Evolutionary conservation across 2,888 invertebrate species (phyloP), one percentile per base, ranked within the genome.

Genomic region (Caenorhabditis uteleia): DNA sequence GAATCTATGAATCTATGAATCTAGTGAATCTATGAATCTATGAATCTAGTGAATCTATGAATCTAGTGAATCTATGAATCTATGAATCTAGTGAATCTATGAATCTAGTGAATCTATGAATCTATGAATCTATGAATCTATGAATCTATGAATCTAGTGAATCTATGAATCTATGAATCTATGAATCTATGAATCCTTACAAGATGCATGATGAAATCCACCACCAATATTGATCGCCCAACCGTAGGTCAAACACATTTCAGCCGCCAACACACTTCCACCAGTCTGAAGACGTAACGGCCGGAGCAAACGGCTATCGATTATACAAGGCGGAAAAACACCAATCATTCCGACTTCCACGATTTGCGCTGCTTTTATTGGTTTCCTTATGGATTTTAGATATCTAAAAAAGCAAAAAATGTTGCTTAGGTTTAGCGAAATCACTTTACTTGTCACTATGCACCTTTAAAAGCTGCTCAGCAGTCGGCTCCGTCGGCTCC

Each of bases 221-320:
- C 91, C 93, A 0, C 93, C 93, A 23, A 93, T 87, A 83, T 93
- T 93, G 64, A 93, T 91, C 0, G 92, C 89, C 91, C 92, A 93
- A 2, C 91, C 91, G 34, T 89, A 85, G 70, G 91, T 89, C 36
- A 92, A 74, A 0, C 93, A 92, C 57, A 93, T 83, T 83, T 90
- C 90, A 0, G 91, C 92, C 67, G 86, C 86, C 72, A 92, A 84
- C 48, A 93, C 88, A 1, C 91, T 90, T 0, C 93, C 91, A 1
- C 92, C 91, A 0, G 91, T 90, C 55, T 80, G 79, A 12, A 68
- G 40, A 38, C 55, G 56, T 5, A 56, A 46, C 16, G 55, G 61
- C 33, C 56, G 40, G 10, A 61, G 44, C 10, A 61, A 38, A 33
- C 51, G 55, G 38, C 36, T 42, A 26, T 61, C 55, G 40, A 61